Percentiles rank a stretch among this genome's conserved stretches.
These are phyloP conservation scores for Tenthredo amoena DNA, from an alignment of 2,888 invertebrate species.

Conservation along the genomic window DNA sequence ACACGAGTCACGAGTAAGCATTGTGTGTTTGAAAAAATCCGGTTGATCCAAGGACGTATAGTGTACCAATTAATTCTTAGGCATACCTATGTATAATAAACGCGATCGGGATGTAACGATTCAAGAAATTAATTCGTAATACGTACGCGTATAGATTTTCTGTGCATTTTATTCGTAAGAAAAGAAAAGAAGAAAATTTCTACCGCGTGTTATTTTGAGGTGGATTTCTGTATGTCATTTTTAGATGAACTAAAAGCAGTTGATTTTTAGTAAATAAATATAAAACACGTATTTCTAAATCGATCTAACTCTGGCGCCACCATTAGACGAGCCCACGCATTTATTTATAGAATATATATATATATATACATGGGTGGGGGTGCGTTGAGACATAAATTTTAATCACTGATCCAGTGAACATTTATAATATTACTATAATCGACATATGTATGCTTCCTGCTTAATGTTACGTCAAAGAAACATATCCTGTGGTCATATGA, in stretches of 20 bases:
- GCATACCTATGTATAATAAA: neutral
- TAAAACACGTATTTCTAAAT: neutral
- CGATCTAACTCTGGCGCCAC: neutral
- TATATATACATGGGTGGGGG: neutral
- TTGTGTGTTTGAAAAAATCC: neutral
- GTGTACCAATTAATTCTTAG: neutral
- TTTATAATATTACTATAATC: neutral
- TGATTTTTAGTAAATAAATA: slow-evolving; percentile 35
- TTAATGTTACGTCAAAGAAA: slow-evolving; percentile 9
- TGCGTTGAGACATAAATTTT: neutral
- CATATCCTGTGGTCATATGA: slow-evolving; percentile 13
- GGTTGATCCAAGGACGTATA: neutral
- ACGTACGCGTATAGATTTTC: neutral
- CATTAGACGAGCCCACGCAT: neutral
- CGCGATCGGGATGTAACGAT: neutral
- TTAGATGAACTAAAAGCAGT: neutral
- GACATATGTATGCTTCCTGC: neutral
- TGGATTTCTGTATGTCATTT: neutral
- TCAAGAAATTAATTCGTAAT: neutral
- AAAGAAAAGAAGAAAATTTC: neutral
- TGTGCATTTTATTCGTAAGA: neutral
- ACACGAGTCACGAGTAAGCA: neutral
- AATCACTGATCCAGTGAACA: neutral
- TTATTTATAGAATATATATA: neutral
- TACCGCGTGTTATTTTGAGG: neutral